Evolutionary conservation across 2,888 invertebrate species (phyloP).

Genomic region (Melieria picta): DNA sequence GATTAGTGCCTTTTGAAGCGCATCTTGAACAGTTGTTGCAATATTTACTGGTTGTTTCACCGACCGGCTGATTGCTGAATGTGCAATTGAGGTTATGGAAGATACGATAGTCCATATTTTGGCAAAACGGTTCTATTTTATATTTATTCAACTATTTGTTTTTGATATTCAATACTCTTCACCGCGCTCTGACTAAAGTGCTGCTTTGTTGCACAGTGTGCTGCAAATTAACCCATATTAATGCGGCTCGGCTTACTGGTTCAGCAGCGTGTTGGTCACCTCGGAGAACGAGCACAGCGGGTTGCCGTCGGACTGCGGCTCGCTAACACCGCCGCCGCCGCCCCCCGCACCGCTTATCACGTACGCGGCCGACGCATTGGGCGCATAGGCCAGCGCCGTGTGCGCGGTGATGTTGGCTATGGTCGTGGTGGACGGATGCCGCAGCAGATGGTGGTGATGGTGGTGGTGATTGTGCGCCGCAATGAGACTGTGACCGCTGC

Average conservation of each 20-base stretch:
- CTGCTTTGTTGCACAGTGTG: background rate
- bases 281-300: constrained; percentile 81
- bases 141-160: background rate
- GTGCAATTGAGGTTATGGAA: constrained; percentile 58
- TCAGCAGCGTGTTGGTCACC: constrained; percentile 80
- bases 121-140: constrained; percentile 58
- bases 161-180: background rate
- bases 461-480: constrained; percentile 43
- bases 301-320: constrained; percentile 67
- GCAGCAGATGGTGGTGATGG: constrained; percentile 35
- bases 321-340: constrained; percentile 11
- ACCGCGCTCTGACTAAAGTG: background rate
- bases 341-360: background rate
- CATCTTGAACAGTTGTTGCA: no score
- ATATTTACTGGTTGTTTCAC: no score
- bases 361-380: constrained; percentile 64
- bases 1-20: no score
- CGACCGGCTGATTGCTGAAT: background rate
- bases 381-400: constrained; percentile 66
- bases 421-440: constrained; percentile 27
- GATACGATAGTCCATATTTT: constrained; percentile 65
- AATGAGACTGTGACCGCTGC: constrained; percentile 28
- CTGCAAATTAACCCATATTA: no score
- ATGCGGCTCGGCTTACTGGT: constrained; percentile 67
- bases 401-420: constrained; percentile 65